Evolutionary conservation across 2,113 vertebrate species (phyloP).

Genomic region (Labeo catla): DNA sequence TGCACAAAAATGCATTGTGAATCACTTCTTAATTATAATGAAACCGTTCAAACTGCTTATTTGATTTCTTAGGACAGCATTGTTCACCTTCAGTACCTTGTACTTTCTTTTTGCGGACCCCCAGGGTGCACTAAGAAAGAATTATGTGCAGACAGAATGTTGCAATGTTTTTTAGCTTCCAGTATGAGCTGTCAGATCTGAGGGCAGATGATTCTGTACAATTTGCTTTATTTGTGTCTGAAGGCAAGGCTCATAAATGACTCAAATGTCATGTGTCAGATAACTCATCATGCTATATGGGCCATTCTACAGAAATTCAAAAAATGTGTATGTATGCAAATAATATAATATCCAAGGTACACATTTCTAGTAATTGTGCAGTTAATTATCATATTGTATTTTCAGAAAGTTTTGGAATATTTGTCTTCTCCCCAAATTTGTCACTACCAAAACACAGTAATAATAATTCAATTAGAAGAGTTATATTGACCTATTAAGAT

Average conservation of each 20-base stretch:
- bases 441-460: too few species aligned
- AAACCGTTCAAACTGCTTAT: slow-evolving; percentile 10
- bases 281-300: neutral
- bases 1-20: neutral
- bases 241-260: neutral
- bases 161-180: slow-evolving; percentile 7
- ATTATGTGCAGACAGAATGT: slow-evolving; percentile 6
- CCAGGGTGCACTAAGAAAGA: neutral
- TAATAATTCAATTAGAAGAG: too few species aligned
- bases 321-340: too few species aligned
- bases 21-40: slow-evolving; percentile 13
- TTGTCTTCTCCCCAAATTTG: too few species aligned
- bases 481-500: too few species aligned
- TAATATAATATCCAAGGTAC: too few species aligned
- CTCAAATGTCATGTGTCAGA: neutral
- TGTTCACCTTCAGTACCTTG: neutral
- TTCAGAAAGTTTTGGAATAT: too few species aligned
- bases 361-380: too few species aligned
- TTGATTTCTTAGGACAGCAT: neutral
- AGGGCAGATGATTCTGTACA: neutral
- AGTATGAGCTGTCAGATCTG: neutral
- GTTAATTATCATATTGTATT: too few species aligned
- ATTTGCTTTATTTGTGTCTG: neutral
- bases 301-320: too few species aligned
- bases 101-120: neutral